phyloP scores from a whole-genome alignment of 2,888 invertebrate genomes.

The Dicranocentrus wangi region DNA sequence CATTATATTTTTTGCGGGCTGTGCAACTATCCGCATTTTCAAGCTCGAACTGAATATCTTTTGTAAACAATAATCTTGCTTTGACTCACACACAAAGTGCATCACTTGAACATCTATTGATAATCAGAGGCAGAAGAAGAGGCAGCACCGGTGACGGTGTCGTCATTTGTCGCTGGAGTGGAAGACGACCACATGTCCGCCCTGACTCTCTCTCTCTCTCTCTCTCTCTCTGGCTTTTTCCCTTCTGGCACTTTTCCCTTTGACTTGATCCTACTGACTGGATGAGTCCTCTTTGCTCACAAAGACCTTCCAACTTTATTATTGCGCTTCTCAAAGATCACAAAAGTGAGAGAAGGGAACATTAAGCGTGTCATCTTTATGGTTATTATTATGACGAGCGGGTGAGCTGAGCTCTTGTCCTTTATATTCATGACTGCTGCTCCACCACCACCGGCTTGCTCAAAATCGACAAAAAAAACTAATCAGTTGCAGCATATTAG shows the following conservation, averaged over 20 bases:
- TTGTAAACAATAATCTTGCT: too few species aligned
- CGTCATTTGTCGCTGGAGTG: slow-evolving; percentile 9
- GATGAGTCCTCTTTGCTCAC: neutral
- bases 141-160: neutral
- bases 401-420: neutral
- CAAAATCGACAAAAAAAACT: too few species aligned
- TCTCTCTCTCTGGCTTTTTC: neutral
- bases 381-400: slow-evolving; percentile 28
- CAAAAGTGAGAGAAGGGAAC: slow-evolving; percentile 1
- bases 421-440: slow-evolving; percentile 6
- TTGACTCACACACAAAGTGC: too few species aligned
- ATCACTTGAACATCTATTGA: too few species aligned
- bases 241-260: neutral
- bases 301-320: too few species aligned
- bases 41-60: too few species aligned
- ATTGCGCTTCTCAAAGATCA: too few species aligned
- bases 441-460: neutral
- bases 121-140: too few species aligned
- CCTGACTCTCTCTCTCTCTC: neutral
- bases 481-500: too few species aligned
- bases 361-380: slow-evolving; percentile 31
- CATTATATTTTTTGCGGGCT: too few species aligned
- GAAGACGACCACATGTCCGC: neutral
- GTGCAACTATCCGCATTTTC: too few species aligned
- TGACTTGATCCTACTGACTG: neutral